Conservation (phyloP, 2,888 invertebrate genomes). For the Loripinus fragilis region DNA sequence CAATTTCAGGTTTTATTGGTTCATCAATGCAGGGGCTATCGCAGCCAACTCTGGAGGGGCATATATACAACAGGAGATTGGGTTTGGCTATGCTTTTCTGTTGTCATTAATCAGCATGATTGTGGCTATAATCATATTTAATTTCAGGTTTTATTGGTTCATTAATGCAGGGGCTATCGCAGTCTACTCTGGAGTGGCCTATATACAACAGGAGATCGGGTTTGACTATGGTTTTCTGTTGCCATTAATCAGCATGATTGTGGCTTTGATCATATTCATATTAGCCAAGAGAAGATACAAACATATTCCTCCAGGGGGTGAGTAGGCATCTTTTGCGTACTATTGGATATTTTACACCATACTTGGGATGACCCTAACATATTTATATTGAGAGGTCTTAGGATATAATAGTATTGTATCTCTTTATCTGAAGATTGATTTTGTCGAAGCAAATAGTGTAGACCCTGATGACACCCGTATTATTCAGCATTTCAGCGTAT, state of each 20-base stretch:
- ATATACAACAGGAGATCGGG: slow-evolving; percentile 78
- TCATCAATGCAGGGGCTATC: slow-evolving; percentile 78
- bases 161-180: slow-evolving; percentile 78
- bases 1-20: slow-evolving; percentile 80
- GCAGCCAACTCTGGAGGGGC: slow-evolving; percentile 78
- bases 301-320: slow-evolving; percentile 61
- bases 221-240: slow-evolving; percentile 79
- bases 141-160: slow-evolving; percentile 81
- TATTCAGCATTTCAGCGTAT: no score
- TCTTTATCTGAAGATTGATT: no score
- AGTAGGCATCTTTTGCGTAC: no score
- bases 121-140: slow-evolving; percentile 72
- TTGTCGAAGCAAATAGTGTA: no score
- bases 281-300: slow-evolving; percentile 63
- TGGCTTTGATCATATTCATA: slow-evolving; percentile 74
- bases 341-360: no score
- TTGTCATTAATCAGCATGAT: slow-evolving; percentile 76
- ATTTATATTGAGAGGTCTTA: no score
- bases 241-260: slow-evolving; percentile 73
- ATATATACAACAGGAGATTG: slow-evolving; percentile 79
- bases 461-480: no score
- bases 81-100: slow-evolving; percentile 77
- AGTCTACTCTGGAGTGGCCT: slow-evolving; percentile 77
- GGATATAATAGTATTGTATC: no score
- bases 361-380: no score